Base-by-base conservation (phyloP, 2,113 vertebrate species). In the Pithys albifrons region DNA sequence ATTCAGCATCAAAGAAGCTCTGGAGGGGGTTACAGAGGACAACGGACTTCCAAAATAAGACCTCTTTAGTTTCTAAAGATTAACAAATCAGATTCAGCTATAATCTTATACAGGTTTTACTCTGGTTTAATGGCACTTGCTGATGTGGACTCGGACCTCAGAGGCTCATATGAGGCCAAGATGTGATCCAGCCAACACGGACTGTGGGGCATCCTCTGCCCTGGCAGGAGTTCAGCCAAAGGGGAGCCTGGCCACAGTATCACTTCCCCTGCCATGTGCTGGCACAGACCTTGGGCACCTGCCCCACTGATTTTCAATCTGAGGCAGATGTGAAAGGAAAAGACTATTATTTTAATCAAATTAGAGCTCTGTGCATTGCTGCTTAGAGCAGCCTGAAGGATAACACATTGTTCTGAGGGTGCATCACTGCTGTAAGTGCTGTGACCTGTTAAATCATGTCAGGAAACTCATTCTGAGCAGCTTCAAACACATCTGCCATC, bases 401-500 rank as follows among this genome's bases (percentile, higher is more conserved):
- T 83, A 93, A 93, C 10, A 4, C 58, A 17, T 79, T 90, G 54
- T 96, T 96, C 49, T 74, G 76, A 66, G 69, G 75, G 66, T 28
- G 7, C 54, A 91, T 88, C 83, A 57, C 54, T 92, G 88, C 90
- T 6, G 0, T 15, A 23, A 69, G 75, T 87, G 90, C 95, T 86
- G 58, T 91, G 96, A 95, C 69, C 95, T 94, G 84, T 91, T 76
- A 95, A 97, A 97, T 96, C 95, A 69, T 0, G 25, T 96, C 95
- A 97, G 88, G 54, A 94, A 87, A 75, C 37, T 37, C 67, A 41
- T 67, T 92, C 5, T 95, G 96, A 96, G 91, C 96, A 96, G 81
- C 96, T 97, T 97, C 97, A 96, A 97, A 97, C 90, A 57, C 19
- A 5, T 66, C 64, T 89, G 73, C 74, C 58, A 88, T 88, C 81